These are phyloP conservation scores for Scelioninae gen. 1 DNA, from an alignment of 2,888 invertebrate genomes.

Conservation along the genomic window DNA sequence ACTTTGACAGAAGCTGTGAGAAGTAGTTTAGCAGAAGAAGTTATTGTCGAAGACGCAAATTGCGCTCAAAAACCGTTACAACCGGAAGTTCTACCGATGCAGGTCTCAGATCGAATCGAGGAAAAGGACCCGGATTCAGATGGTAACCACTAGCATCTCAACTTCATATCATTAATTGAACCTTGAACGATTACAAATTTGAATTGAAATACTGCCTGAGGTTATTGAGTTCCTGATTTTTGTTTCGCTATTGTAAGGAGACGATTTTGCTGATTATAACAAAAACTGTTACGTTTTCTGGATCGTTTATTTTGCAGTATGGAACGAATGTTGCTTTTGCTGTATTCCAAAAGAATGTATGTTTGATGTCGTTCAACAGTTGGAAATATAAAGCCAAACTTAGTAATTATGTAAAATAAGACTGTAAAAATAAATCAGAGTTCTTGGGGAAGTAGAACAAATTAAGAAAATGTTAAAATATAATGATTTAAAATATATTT, in stretches of 20 bases:
- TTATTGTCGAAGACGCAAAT: constrained; percentile 81
- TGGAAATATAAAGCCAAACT: constrained; percentile 9
- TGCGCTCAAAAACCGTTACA: constrained; percentile 78
- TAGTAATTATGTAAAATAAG: constrained; percentile 22
- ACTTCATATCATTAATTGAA: constrained; percentile 74
- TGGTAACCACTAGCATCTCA: constrained; percentile 81
- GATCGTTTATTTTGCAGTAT: constrained; percentile 28
- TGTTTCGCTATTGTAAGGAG: constrained; percentile 32
- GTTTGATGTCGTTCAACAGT: constrained; percentile 19
- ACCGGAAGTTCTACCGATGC: constrained; percentile 79
- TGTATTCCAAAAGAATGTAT: constrained; percentile 30
- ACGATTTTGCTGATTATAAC: constrained; percentile 24
- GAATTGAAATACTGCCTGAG: constrained; percentile 51
- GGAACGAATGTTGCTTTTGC: constrained; percentile 41
- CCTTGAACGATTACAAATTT: too few species aligned
- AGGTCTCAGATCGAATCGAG: constrained; percentile 67
- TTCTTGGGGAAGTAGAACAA: too few species aligned
- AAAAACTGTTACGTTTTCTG: constrained; percentile 11
- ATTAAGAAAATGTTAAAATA: too few species aligned
- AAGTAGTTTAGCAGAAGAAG: constrained; percentile 83
- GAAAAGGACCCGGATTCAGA: constrained; percentile 82
- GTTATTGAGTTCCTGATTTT: constrained; percentile 41
- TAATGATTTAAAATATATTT: too few species aligned
- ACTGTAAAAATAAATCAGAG: too few species aligned
- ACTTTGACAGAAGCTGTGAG: constrained; percentile 80